Evolutionary conservation across 2,113 vertebrate genomes (phyloP).

Genomic region (Ardeotis arabs): DNA sequence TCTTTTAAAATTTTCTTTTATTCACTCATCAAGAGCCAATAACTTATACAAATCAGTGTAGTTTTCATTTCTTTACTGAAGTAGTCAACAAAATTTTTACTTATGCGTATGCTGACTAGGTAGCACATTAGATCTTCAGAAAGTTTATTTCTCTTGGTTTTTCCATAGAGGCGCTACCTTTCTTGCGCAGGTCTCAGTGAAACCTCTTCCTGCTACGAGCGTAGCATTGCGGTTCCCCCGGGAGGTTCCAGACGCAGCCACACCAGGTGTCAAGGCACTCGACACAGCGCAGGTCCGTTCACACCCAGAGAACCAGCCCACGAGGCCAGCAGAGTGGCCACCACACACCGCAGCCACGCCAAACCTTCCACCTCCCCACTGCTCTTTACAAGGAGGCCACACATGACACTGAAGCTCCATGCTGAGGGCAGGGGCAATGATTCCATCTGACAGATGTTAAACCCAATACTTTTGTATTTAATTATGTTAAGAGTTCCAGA

Average conservation of each 20-base stretch:
- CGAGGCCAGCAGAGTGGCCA: background rate
- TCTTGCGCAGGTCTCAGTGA: background rate
- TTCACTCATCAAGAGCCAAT: slow-evolving; percentile 75
- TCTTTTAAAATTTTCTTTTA: slow-evolving; percentile 77
- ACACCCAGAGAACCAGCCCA: background rate
- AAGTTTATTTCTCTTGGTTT: background rate
- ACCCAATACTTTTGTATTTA: slow-evolving; percentile 68
- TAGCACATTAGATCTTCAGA: slow-evolving; percentile 20
- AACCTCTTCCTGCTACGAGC: background rate
- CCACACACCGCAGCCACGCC: background rate
- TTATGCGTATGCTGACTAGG: background rate
- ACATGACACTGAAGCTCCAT: background rate
- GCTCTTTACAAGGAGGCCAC: background rate
- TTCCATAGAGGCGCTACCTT: background rate
- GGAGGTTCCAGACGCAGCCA: background rate
- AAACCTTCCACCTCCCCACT: background rate
- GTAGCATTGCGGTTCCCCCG: rapidly evolving
- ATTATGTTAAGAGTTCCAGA: slow-evolving; percentile 40
- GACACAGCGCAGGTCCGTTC: background rate
- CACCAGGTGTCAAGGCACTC: slow-evolving; percentile 13
- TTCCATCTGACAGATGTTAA: slow-evolving; percentile 59
- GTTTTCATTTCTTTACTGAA: slow-evolving; percentile 50
- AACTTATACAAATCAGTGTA: slow-evolving; percentile 76
- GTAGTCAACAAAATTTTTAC: slow-evolving; percentile 29
- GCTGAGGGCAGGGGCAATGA: slow-evolving; percentile 47